Base-by-base conservation (phyloP, 2,888 invertebrate genomes). In the Caenorhabditis panamensis region DNA sequence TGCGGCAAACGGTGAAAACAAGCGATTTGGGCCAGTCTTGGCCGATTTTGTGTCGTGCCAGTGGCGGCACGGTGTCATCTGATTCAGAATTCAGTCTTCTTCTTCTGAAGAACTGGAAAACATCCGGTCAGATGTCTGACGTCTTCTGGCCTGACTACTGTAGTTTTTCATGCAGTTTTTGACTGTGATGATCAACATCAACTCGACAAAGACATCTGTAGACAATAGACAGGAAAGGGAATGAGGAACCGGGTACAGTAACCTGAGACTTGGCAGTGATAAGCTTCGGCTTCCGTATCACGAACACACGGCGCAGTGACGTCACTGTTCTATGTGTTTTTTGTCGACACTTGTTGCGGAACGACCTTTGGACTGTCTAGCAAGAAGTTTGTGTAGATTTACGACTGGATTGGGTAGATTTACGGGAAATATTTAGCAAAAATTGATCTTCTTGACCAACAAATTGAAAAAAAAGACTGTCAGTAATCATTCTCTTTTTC, bases 41-140 rank as follows among this genome's bases (percentile, higher is more conserved):
- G 41, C 8, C 41, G 16, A 41, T 9, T 41, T 41, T 41, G 41
- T 41, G 41, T 41, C 41, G 8, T n/a, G n/a, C n/a, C n/a, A n/a
- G 9, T 16, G 41, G 16, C 41, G 2, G 2, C 9, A 2, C 41
- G 16, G 41, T 41, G 41, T 41, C 41, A 41, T 41, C 41, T 41
- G 41, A 41, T 41, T 31, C 31, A 13, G 16, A 44, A 44, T 51
- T 51, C 24, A 26, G 53, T 53, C 49, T 22, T 18, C 26, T 9
- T n/a, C n/a, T n/a, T n/a, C n/a, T n/a, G n/a, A 4, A 26, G 11
- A 20, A 4, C 36, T 4, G 0, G 20, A 28, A 54, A 54, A 54
- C 67, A 54, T 67, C 67, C 67, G 54, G 54, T 67, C 56, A 41
- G 41, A 56, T 67, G 56, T 47, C 41, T 61, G 20, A 18, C 49